Percentiles rank a stretch among this genome's conserved stretches.
Conservation (phyloP, 2,797 vertebrate genomes). For the Allobates femoralis region DNA sequence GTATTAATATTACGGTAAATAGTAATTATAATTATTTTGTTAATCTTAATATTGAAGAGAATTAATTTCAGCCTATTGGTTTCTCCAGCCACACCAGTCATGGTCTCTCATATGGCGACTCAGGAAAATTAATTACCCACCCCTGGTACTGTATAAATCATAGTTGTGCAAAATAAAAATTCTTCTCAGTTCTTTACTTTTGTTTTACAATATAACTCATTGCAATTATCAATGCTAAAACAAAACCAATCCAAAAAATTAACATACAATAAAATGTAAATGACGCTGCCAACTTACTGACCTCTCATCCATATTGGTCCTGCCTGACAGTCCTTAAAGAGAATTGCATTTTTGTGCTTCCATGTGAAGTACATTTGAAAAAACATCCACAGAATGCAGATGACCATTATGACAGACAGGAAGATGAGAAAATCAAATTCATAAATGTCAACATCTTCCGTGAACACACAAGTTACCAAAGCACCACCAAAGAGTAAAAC, state of each 20-base stretch:
- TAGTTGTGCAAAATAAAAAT: neutral
- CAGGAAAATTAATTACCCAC: too few species aligned
- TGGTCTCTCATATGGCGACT: too few species aligned
- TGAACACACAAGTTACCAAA: conserved; percentile 84
- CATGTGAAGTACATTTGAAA: conserved; percentile 79
- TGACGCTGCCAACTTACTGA: conserved; percentile 62
- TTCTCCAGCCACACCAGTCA: too few species aligned
- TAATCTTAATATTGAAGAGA: too few species aligned
- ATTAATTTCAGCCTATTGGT: too few species aligned
- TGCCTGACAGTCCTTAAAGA: conserved; percentile 85
- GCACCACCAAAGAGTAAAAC: conserved; percentile 84
- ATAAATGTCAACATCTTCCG: conserved; percentile 77
- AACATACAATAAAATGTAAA: neutral
- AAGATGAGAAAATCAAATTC: conserved; percentile 84
- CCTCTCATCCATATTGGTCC: conserved; percentile 93
- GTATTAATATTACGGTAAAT: too few species aligned
- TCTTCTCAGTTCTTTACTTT: neutral
- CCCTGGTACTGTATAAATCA: too few species aligned
- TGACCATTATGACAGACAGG: conserved; percentile 83
- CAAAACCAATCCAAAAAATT: neutral
- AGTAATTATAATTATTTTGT: too few species aligned
- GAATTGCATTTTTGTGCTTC: conserved; percentile 74
- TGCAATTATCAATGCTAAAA: neutral
- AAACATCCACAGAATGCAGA: conserved; percentile 85
- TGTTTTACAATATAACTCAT: neutral